Evolutionary conservation across 1,140 invertebrate genomes (phyloP).

Genomic region (Macrocentrus cingulum): DNA sequence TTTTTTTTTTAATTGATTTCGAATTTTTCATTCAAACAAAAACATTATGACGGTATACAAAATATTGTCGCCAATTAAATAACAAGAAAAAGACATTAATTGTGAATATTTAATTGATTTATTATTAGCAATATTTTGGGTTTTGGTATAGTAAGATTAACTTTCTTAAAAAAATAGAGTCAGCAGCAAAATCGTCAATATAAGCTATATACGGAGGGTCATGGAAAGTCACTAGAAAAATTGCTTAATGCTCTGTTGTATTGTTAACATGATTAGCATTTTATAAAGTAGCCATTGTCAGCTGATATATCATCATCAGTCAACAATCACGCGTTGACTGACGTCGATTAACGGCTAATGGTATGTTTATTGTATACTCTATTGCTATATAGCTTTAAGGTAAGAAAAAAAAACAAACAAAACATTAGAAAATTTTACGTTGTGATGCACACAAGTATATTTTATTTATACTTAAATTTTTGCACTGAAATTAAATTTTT

Average conservation of each 20-base stretch:
- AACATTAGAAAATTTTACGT: neutral
- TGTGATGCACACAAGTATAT: neutral
- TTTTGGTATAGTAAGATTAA: too few relatives aligned
- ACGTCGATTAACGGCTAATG: constrained; percentile 4
- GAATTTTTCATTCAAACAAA: too few relatives aligned
- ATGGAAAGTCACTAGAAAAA: constrained; percentile 6
- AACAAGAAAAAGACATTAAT: too few relatives aligned
- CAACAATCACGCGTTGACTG: constrained; percentile 10
- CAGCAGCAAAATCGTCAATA: neutral
- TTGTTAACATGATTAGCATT: constrained; percentile 31
- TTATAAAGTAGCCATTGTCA: constrained; percentile 37
- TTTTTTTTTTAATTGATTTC: too few relatives aligned
- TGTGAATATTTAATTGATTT: too few relatives aligned
- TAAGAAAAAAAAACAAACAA: neutral
- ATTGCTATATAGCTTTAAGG: neutral
- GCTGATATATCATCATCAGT: constrained; percentile 33
- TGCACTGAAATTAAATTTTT: constrained; percentile 24
- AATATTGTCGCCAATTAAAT: too few relatives aligned
- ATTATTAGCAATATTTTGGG: too few relatives aligned
- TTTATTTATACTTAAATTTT: constrained; percentile 13
- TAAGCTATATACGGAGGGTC: too few relatives aligned
- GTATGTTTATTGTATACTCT: neutral
- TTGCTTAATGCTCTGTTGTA: constrained; percentile 33
- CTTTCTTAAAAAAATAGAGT: too few relatives aligned
- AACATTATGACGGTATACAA: too few relatives aligned